Percentiles rank a stretch among this genome's conserved stretches.
These are phyloP conservation scores for Rhagophthalmus giganteus DNA, from an alignment of 2,888 invertebrate species.

Conservation along the genomic window DNA sequence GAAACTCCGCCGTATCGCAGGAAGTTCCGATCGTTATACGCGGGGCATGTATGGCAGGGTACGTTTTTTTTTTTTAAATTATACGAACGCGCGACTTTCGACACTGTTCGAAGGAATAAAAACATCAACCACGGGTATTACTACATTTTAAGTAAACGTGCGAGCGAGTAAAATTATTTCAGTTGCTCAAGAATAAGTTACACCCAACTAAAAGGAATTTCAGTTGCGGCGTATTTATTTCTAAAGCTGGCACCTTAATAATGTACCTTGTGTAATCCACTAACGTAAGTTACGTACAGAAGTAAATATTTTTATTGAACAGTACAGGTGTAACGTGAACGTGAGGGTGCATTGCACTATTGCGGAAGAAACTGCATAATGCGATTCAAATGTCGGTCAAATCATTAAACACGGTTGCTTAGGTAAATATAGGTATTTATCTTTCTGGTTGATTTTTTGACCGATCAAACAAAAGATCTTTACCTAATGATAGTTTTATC, in stretches of 20 bases:
- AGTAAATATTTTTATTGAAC: conserved; percentile 59
- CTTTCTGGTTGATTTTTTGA: conserved; percentile 5
- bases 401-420: conserved; percentile 13
- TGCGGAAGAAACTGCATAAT: conserved; percentile 32
- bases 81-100: background rate
- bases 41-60: no score
- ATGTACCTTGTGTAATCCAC: conserved; percentile 52
- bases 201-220: conserved; percentile 26
- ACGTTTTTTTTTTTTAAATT: no score
- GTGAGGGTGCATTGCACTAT: conserved; percentile 45
- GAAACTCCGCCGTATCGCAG: no score
- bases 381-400: conserved; percentile 28
- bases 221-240: conserved; percentile 21
- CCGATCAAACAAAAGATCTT: conserved; percentile 16
- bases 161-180: conserved; percentile 14
- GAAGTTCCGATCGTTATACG: no score
- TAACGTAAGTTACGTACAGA: conserved; percentile 58
- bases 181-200: conserved; percentile 25
- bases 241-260: conserved; percentile 22
- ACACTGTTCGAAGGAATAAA: background rate
- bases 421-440: background rate
- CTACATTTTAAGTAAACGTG: conserved; percentile 14
- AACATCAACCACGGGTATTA: conserved; percentile 3
- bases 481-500: conserved; percentile 21
- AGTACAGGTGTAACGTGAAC: conserved; percentile 58